phyloP scores from a whole-genome alignment of 2,797 vertebrate genomes.

The Macropodus opercularis region DNA sequence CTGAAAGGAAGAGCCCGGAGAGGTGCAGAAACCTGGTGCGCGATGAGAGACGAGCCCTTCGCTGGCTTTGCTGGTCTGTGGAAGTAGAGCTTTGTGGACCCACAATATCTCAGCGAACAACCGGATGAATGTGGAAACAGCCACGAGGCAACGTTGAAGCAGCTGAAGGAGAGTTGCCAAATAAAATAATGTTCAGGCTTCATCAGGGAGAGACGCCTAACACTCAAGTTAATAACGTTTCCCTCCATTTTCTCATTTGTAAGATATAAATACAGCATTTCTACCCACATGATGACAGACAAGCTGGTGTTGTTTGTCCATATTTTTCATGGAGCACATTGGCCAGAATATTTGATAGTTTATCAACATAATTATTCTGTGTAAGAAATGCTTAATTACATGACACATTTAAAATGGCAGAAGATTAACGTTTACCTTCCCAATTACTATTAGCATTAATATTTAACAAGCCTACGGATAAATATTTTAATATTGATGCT shows the following conservation, averaged over 20 bases:
- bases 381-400: background rate
- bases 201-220: background rate
- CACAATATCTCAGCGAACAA: background rate
- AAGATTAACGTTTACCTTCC: background rate
- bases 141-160: background rate
- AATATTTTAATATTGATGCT: too few species aligned
- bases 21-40: conserved; percentile 41
- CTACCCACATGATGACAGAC: background rate
- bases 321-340: background rate
- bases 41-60: conserved; percentile 25
- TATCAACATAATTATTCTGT: background rate
- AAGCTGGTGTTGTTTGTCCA: background rate
- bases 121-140: background rate
- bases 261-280: background rate
- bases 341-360: background rate
- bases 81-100: background rate
- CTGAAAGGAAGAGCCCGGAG: conserved; percentile 64
- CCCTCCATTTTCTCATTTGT: background rate
- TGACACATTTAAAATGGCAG: background rate
- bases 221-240: background rate
- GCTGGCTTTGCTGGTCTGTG: conserved; percentile 4
- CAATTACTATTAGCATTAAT: too few species aligned
- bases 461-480: too few species aligned
- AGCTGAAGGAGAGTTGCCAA: background rate
- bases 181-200: background rate